phyloP scores from a whole-genome alignment of 2,888 invertebrate genomes.

The Plutella xylostella region DNA sequence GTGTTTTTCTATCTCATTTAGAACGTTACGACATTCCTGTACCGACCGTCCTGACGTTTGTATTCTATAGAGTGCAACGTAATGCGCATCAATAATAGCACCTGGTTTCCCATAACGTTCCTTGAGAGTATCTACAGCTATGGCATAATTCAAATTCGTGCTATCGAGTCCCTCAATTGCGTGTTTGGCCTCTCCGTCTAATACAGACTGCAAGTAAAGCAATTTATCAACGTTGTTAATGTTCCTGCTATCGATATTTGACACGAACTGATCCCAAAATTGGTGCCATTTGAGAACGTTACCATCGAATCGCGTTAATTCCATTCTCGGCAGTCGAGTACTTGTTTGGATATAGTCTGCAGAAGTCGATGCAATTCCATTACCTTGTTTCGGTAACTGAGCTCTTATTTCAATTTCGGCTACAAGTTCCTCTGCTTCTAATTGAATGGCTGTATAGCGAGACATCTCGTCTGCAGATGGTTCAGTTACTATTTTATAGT shows the following conservation, averaged over 20 bases:
- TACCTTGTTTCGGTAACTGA: no score
- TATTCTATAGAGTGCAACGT: constrained; percentile 16
- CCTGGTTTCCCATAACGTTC: constrained; percentile 14
- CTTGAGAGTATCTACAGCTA: constrained; percentile 16
- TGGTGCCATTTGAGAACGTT: constrained; percentile 18
- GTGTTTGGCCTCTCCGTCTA: constrained; percentile 17
- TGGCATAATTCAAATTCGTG: constrained; percentile 17
- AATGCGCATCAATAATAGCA: constrained; percentile 16
- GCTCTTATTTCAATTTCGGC: neutral
- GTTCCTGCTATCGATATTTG: constrained; percentile 16
- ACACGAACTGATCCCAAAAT: constrained; percentile 22
- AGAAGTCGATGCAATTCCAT: neutral
- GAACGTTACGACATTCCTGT: constrained; percentile 11
- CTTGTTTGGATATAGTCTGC: no score
- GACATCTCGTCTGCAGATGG: neutral
- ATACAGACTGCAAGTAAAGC: constrained; percentile 16
- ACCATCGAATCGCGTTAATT: constrained; percentile 18
- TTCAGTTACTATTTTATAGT: neutral
- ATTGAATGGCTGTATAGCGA: neutral
- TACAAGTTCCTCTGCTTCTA: neutral
- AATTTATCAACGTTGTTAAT: constrained; percentile 20
- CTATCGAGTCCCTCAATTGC: constrained; percentile 17
- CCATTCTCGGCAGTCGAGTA: constrained; percentile 11
- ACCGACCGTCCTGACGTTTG: constrained; percentile 2
- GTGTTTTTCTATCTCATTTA: constrained; percentile 20